phyloP scores from a whole-genome alignment of 2,888 invertebrate genomes.

The Uloborus plumipes region DNA sequence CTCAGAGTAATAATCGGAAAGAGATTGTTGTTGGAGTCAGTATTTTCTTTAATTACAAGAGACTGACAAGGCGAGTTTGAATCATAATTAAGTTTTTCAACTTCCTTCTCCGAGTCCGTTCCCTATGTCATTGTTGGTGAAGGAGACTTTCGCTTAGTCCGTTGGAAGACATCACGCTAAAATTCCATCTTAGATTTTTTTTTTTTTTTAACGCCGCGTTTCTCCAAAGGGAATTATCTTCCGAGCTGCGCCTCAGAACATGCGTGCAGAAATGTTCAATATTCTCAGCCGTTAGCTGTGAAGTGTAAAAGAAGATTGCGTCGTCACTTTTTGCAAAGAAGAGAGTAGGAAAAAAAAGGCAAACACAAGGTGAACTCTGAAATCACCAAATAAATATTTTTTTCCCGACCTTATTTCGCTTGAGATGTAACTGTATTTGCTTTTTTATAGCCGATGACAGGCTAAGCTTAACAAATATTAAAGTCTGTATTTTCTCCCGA shows the following conservation, averaged over 20 bases:
- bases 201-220: not conserved
- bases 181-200: not conserved
- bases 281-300: not conserved
- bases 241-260: not conserved
- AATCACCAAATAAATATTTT: too few species aligned
- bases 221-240: not conserved
- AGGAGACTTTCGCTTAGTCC: not conserved
- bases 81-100: conserved; percentile 55
- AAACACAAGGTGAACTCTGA: too few species aligned
- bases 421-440: too few species aligned
- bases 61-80: conserved; percentile 43
- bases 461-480: too few species aligned
- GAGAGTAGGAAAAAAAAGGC: too few species aligned
- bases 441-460: too few species aligned
- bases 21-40: conserved; percentile 56
- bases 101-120: conserved; percentile 9
- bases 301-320: not conserved
- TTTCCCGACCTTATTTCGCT: too few species aligned
- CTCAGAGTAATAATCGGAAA: conserved; percentile 56
- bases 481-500: too few species aligned
- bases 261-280: conserved; percentile 4
- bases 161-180: not conserved
- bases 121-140: conserved; percentile 14
- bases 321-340: too few species aligned
- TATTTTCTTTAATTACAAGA: conserved; percentile 60